Conservation (phyloP, 2,113 vertebrate genomes). For the Pangasianodon hypophthalmus region DNA sequence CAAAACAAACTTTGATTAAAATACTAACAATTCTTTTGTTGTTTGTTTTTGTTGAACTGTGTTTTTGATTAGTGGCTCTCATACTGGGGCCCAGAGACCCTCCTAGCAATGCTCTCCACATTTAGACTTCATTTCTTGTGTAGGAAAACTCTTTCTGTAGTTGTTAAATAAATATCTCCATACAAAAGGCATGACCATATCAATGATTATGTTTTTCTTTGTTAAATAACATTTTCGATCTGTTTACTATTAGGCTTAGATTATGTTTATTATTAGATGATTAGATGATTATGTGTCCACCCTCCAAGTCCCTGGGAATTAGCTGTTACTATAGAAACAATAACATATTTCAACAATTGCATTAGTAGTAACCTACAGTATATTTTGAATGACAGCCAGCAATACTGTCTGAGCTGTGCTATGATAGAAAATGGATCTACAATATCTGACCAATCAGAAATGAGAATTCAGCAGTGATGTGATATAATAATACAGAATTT, state of each 20-base stretch:
- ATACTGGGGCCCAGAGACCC: too few species aligned
- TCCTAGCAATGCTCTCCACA: too few species aligned
- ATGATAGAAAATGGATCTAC: neutral
- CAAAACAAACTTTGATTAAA: slow-evolving; percentile 28
- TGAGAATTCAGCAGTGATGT: neutral
- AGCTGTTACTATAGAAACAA: neutral
- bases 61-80: neutral
- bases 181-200: too few species aligned
- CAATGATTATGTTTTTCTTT: too few species aligned
- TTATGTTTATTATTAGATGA: neutral
- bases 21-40: neutral
- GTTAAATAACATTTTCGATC: too few species aligned
- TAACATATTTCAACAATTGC: neutral
- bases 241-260: neutral
- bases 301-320: neutral
- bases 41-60: neutral
- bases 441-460: neutral
- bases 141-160: too few species aligned
- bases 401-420: neutral
- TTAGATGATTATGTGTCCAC: neutral
- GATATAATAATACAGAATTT: neutral
- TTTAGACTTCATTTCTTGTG: too few species aligned
- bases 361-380: neutral
- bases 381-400: neutral
- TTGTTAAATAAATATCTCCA: too few species aligned